Base-by-base conservation (phyloP, 2,113 vertebrate genomes). In the Oenanthe oenanthe region DNA sequence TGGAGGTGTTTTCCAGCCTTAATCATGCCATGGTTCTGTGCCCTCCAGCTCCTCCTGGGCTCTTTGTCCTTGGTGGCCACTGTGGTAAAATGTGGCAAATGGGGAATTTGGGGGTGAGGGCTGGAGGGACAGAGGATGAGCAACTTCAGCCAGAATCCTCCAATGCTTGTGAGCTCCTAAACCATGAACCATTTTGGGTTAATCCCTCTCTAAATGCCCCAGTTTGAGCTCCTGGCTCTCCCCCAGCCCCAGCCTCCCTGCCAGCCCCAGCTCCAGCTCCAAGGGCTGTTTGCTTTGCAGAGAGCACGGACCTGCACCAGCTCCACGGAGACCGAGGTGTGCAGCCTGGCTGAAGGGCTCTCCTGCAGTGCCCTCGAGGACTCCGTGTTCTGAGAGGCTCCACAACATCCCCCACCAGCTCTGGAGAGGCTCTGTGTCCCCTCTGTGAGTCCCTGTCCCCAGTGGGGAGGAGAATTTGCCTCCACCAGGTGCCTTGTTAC, bases 291-390 rank as follows among this genome's bases (percentile, higher is more conserved):
- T 95, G 36, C 80, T 73, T 96, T 96, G 14, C 96, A 96, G 94
- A 86, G 91, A 34, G 87, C 96, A n/a, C 82, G 16, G 34, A 96
- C 88, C 86, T 94, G 57, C 94, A 72, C 76, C 92, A 94, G 76
- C 2, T 88, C 95, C 73, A 77, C 43, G 0, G 87, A 91, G 66
- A 96, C 91, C 0, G 86, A 94, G 83, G 32, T 63, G 2, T 13
- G n/a, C 66, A 96, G 93, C 77, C 83, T 94, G 3, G 2, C 66
- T 5, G 92, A 91, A 14, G 75, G 60, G 1, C 5, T 83, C 45
- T 50, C 9, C 90, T 74, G 61, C 78, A 73, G 22, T 0, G 4
- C 28, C 73, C 85, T 94, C 1, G 50, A 96, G 0, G 68, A 92
- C 40, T 70, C 79, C 4, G 77, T 95, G 40, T 93, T 96, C 93